phyloP scores from a whole-genome alignment of 2,797 vertebrate species.

The Tragopan temminckii region DNA sequence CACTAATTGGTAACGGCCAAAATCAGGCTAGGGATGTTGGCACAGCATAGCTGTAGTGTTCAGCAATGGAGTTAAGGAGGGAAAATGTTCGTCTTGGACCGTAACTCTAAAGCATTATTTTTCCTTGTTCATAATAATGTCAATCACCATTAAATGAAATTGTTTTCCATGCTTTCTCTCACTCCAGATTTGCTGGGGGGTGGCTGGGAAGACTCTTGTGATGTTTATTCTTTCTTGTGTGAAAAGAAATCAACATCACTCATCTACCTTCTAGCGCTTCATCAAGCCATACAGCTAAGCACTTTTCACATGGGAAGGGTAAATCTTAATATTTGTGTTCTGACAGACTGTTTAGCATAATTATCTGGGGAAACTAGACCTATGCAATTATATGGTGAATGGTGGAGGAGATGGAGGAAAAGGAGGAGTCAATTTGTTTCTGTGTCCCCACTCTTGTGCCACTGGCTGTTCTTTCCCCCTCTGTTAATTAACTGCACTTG shows the following conservation, averaged over 20 bases:
- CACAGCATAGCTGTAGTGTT: background rate
- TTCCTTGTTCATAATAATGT: background rate
- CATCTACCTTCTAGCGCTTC: background rate
- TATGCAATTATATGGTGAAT: background rate
- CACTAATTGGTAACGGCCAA: background rate
- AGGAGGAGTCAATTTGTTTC: background rate
- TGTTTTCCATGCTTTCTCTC: background rate
- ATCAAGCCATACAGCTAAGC: background rate
- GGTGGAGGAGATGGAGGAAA: background rate
- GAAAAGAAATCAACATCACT: background rate
- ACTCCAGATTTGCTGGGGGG: background rate
- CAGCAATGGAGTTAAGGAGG: background rate
- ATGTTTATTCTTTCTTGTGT: background rate
- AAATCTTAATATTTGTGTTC: background rate
- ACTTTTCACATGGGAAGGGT: background rate
- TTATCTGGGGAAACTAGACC: background rate
- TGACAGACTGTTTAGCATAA: background rate
- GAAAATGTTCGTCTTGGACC: background rate
- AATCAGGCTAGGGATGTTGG: background rate
- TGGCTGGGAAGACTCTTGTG: accelerated
- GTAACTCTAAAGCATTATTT: background rate
- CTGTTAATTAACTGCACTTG: background rate
- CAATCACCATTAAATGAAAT: background rate
- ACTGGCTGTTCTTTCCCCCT: background rate
- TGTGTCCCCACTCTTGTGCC: background rate